Evolutionary conservation across 2,888 invertebrate species (phyloP).

Genomic region (Zygothrica quintamaculata): DNA sequence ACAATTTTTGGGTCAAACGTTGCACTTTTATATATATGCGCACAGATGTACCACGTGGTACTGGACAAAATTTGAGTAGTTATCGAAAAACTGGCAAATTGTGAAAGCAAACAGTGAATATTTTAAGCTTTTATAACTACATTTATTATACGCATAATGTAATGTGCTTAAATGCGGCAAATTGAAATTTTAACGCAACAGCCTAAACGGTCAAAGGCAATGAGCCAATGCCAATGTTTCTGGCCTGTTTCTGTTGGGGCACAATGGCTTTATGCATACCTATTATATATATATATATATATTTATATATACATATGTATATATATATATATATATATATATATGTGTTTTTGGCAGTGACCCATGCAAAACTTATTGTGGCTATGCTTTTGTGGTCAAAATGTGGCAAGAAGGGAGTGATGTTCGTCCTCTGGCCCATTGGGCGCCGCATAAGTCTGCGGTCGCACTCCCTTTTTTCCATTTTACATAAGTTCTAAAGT

Average conservation of each 20-base stretch:
- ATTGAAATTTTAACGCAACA: conserved; percentile 74
- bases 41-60: conserved; percentile 11
- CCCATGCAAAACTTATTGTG: conserved; percentile 73
- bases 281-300: too few species aligned
- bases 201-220: too few species aligned
- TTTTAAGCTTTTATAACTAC: conserved; percentile 73
- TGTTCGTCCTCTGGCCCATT: conserved; percentile 60
- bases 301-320: conserved; percentile 4
- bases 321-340: conserved; percentile 1
- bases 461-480: conserved; percentile 72
- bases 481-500: conserved; percentile 79
- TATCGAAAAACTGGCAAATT: conserved; percentile 5
- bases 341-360: conserved; percentile 22
- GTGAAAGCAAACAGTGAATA: conserved; percentile 35
- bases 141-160: conserved; percentile 54
- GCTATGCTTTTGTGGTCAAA: conserved; percentile 69
- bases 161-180: conserved; percentile 70
- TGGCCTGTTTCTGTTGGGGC: too few species aligned
- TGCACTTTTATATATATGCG: too few species aligned
- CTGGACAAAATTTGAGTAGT: conserved; percentile 27
- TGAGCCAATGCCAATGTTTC: too few species aligned
- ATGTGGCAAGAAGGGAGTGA: conserved; percentile 46
- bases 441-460: conserved; percentile 70
- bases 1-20: too few species aligned
- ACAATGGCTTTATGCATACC: too few species aligned